phyloP scores from a whole-genome alignment of 1,140 invertebrate genomes.

The Procambarus clarkii region DNA sequence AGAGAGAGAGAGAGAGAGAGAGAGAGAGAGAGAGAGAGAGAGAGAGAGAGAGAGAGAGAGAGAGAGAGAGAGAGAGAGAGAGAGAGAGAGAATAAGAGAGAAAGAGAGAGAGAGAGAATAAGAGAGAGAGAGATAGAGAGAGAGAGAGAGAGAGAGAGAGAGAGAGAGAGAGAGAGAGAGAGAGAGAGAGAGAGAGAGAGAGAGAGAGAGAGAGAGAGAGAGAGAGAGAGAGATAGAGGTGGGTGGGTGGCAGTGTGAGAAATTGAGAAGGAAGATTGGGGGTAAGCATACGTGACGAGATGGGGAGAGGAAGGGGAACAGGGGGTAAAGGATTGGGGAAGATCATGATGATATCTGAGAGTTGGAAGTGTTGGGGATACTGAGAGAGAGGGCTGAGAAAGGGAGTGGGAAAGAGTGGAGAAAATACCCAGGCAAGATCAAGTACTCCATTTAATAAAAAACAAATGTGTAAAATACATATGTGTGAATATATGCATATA shows the following conservation, averaged over 20 bases:
- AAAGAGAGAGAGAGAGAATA: background rate
- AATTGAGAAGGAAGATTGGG: background rate
- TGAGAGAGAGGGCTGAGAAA: too few species aligned
- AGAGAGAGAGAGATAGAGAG: too few species aligned
- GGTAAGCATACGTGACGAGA: too few species aligned
- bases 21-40: background rate
- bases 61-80: background rate
- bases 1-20: background rate
- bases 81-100: background rate
- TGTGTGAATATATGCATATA: too few species aligned
- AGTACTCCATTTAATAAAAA: too few species aligned
- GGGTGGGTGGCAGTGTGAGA: background rate
- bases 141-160: background rate
- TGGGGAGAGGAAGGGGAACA: too few species aligned
- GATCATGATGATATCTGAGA: too few species aligned
- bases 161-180: background rate
- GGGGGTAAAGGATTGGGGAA: too few species aligned
- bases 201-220: background rate
- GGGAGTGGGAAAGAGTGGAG: too few species aligned
- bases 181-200: background rate
- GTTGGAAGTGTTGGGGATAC: too few species aligned
- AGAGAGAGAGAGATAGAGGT: background rate
- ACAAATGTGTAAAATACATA: too few species aligned
- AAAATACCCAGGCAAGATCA: too few species aligned
- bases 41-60: background rate